These are phyloP conservation scores for Drosophila aff. DNA, from an alignment of 1,140 invertebrate genomes.

Conservation along the genomic window DNA sequence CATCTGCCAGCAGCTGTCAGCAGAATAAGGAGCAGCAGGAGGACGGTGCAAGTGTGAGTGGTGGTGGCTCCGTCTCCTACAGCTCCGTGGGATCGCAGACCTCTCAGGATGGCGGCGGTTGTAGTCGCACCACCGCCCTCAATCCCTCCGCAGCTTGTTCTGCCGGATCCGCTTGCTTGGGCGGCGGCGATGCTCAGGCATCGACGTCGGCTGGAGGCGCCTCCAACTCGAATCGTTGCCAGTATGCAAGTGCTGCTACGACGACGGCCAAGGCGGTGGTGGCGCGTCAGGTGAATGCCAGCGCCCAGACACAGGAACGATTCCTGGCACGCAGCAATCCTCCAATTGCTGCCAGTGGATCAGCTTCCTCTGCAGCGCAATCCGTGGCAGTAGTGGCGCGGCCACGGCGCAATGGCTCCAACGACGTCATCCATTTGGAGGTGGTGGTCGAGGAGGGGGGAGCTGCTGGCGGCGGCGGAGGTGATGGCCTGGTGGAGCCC, in stretches of 20 bases:
- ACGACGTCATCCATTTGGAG: slow-evolving; percentile 61
- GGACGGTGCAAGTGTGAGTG: slow-evolving; percentile 13
- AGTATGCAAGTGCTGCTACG: slow-evolving; percentile 60
- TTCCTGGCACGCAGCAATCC: slow-evolving; percentile 59
- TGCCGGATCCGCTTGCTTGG: slow-evolving; percentile 23
- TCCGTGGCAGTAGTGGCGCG: slow-evolving; percentile 1
- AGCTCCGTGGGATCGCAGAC: slow-evolving; percentile 69
- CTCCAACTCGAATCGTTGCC: slow-evolving; percentile 63
- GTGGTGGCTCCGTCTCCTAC: slow-evolving; percentile 45
- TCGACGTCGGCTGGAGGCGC: slow-evolving; percentile 59
- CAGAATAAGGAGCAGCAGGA: slow-evolving; percentile 24
- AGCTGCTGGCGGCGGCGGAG: slow-evolving; percentile 2
- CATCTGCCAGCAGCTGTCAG: slow-evolving; percentile 26
- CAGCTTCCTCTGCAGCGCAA: neutral
- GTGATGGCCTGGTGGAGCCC: slow-evolving; percentile 38
- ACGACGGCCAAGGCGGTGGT: slow-evolving; percentile 14
- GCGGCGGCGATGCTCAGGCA: slow-evolving; percentile 71
- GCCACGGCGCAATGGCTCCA: slow-evolving; percentile 45
- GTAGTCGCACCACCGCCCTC: slow-evolving; percentile 68
- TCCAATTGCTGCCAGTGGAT: slow-evolving; percentile 6
- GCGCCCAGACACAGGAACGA: slow-evolving; percentile 76
- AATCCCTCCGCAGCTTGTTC: slow-evolving; percentile 12
- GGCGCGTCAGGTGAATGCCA: slow-evolving; percentile 73
- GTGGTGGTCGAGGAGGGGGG: slow-evolving; percentile 67
- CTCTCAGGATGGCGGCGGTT: slow-evolving; percentile 67